Evolutionary conservation across 2,888 invertebrate genomes (phyloP).

Genomic region (Nomada hirtipes): DNA sequence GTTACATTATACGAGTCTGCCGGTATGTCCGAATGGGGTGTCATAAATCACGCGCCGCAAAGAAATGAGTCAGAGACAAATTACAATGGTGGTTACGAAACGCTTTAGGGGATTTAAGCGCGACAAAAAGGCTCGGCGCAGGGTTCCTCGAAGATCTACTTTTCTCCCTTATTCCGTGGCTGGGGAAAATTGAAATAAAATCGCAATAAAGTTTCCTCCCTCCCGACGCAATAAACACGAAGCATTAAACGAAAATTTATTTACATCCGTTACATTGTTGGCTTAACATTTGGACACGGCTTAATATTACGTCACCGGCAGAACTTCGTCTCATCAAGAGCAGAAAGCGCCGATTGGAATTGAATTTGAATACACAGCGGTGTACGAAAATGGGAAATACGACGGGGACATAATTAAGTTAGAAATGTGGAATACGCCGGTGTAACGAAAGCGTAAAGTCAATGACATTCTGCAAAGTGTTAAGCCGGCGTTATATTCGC

Average conservation of each 20-base stretch:
- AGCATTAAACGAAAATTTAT: constrained; percentile 23
- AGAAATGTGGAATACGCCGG: not conserved
- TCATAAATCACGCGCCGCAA: constrained; percentile 29
- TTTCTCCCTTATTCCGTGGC: too few relatives aligned
- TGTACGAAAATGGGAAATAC: not conserved
- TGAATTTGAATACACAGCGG: not conserved
- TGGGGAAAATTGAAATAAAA: constrained; percentile 37
- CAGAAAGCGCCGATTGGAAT: not conserved
- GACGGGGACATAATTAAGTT: constrained; percentile 39
- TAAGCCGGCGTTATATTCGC: constrained; percentile 55
- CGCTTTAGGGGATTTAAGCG: not conserved
- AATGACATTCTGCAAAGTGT: constrained; percentile 37
- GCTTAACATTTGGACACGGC: not conserved
- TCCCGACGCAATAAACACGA: not conserved
- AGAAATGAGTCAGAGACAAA: not conserved
- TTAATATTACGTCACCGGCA: not conserved
- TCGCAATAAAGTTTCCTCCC: constrained; percentile 31
- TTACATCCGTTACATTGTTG: constrained; percentile 6
- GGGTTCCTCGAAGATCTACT: not conserved
- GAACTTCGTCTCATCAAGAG: not conserved
- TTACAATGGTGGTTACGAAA: constrained; percentile 12
- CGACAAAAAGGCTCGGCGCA: not conserved
- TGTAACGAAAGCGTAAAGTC: constrained; percentile 21
- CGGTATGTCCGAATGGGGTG: not conserved
- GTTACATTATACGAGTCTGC: not conserved